Conservation (phyloP, 2,888 invertebrate genomes). For the Glaucopsyche alexis region DNA sequence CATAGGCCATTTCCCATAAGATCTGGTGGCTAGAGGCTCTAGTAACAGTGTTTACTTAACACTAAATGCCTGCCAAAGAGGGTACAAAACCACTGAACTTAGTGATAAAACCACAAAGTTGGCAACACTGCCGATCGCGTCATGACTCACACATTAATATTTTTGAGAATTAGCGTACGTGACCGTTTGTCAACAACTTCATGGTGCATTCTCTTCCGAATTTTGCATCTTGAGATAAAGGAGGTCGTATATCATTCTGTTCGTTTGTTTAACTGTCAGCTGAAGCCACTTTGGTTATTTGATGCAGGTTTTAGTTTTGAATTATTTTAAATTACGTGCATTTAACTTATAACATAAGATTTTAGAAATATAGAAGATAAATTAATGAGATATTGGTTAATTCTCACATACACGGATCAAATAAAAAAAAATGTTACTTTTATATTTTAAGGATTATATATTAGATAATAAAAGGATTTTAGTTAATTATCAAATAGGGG, state of each 20-base stretch:
- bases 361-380: too few species aligned
- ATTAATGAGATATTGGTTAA: too few species aligned
- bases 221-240: constrained; percentile 27
- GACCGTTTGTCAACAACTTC: constrained; percentile 43
- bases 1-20: too few species aligned
- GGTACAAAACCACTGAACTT: too few species aligned
- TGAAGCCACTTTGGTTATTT: constrained; percentile 1
- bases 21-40: too few species aligned
- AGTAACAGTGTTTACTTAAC: too few species aligned
- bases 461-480: background rate
- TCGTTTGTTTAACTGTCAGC: constrained; percentile 18
- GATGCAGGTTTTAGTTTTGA: constrained; percentile 1
- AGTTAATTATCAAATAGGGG: background rate
- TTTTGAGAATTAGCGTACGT: constrained; percentile 65
- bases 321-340: background rate
- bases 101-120: background rate
- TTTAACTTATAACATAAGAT: background rate
- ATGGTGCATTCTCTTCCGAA: constrained; percentile 5
- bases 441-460: too few species aligned
- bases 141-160: constrained; percentile 68
- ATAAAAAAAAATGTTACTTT: too few species aligned
- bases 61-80: too few species aligned
- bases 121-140: constrained; percentile 45
- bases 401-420: too few species aligned
- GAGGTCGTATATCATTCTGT: background rate